Conservation (phyloP, 92 coral and sea anemone genomes). For the Paragorgia papillata region DNA sequence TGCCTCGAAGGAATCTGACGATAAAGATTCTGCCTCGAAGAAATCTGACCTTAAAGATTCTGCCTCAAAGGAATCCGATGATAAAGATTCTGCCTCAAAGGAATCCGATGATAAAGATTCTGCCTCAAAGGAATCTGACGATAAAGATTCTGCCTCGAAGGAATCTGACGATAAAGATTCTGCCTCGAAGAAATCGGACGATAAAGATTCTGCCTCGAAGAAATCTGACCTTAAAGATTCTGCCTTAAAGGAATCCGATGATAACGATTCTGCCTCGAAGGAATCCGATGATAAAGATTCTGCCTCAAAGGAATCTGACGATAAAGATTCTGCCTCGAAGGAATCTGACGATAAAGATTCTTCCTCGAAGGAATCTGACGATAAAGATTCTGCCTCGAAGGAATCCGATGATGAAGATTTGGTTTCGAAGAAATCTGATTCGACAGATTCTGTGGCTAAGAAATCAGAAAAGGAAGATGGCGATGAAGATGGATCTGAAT, state of each 20-base stretch:
- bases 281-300: constrained; percentile 34
- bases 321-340: neutral
- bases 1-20: neutral
- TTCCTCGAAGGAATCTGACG: neutral
- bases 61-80: neutral
- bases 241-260: neutral
- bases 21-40: neutral
- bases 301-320: neutral
- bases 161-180: neutral
- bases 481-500: neutral
- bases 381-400: neutral
- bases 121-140: neutral
- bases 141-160: neutral
- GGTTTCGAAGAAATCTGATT: too few species aligned
- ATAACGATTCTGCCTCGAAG: constrained; percentile 20
- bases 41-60: neutral
- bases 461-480: neutral
- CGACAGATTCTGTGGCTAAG: neutral
- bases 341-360: neutral
- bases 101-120: neutral
- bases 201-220: constrained; percentile 4
- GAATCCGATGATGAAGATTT: neutral
- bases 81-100: neutral
- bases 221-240: neutral
- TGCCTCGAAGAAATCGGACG: neutral